These are phyloP conservation scores for Nemotelus pantherinus DNA, from an alignment of 2,888 invertebrate genomes.

Conservation along the genomic window DNA sequence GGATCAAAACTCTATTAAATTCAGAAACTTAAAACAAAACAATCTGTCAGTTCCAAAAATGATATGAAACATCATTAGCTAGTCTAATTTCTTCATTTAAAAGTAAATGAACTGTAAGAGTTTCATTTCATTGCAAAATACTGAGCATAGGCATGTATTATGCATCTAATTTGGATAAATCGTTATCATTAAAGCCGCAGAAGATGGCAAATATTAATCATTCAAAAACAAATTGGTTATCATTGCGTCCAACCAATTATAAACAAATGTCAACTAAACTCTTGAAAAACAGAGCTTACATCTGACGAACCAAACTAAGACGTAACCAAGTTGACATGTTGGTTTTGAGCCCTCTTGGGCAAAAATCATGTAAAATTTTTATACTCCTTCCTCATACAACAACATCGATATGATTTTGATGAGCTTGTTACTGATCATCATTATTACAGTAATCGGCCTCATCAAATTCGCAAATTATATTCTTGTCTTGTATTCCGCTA, in stretches of 20 bases:
- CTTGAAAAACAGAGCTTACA: background rate
- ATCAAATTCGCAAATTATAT: conserved; percentile 25
- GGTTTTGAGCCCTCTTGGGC: background rate
- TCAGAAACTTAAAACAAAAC: too few species aligned
- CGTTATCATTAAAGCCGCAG: background rate
- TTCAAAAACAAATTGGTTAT: background rate
- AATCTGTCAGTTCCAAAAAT: too few species aligned
- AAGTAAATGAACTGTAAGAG: too few species aligned
- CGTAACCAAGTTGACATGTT: background rate
- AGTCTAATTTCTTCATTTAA: too few species aligned
- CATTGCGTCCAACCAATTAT: background rate
- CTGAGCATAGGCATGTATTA: too few species aligned
- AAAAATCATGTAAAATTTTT: too few species aligned
- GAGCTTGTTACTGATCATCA: conserved; percentile 22
- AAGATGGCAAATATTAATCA: background rate
- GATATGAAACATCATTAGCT: too few species aligned
- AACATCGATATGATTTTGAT: conserved; percentile 12
- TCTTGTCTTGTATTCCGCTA: background rate
- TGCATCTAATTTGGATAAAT: too few species aligned
- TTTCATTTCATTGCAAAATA: too few species aligned
- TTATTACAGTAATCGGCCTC: conserved; percentile 8
- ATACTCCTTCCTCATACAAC: background rate
- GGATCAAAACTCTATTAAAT: too few species aligned
- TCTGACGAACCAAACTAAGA: background rate
- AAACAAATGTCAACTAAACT: background rate